Base-by-base conservation (phyloP, 2,888 invertebrate species). In the Morinoia aosen region DNA sequence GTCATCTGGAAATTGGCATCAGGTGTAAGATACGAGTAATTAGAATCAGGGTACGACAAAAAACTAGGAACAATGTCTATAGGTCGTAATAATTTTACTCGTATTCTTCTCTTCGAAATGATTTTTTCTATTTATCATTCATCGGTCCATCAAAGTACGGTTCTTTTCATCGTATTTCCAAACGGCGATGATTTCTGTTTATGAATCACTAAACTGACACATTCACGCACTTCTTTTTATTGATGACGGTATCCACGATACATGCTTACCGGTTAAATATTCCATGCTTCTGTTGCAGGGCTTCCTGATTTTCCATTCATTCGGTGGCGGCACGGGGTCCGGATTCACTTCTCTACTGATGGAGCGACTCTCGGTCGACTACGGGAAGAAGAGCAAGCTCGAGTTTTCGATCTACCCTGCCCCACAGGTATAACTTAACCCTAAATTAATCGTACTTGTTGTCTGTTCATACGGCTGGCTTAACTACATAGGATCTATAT, bases 301-400 rank as follows among this genome's bases (percentile, higher is more conserved):
- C 61, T 97, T 99, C 97, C 98, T 99, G 97, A 98, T 99, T 96
- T 99, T 99, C 97, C 99, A 99, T 97, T 98, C 98, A 7, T 98
- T 97, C 96, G 97, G 97, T 76, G 97, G 97, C 58, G 97, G 97
- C 96, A 97, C 97, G 96, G 97, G 97, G 96, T 97, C 97, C 64
- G 97, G 97, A 56, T 97, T 98, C 97, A 97, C 97, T 16, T 97
- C 97, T 12, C 97, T 98, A 39, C 97, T 98, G 57, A 97, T 97
- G 97, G 97, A 97, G 96, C 97, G 97, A 11, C 97, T 98, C 58
- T 97, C 97, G 39, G 97, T 97, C 33, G 97, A 98, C 97, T 97
- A 98, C 97, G 97, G 98, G 96, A 97, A 97, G 97, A 98, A 98
- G 97, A 97, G 97, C 96, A 98, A 97, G 96, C 97, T 97, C 90